Base-by-base conservation (phyloP, 1,140 invertebrate genomes). In the Rhopalosiphum maidis region DNA sequence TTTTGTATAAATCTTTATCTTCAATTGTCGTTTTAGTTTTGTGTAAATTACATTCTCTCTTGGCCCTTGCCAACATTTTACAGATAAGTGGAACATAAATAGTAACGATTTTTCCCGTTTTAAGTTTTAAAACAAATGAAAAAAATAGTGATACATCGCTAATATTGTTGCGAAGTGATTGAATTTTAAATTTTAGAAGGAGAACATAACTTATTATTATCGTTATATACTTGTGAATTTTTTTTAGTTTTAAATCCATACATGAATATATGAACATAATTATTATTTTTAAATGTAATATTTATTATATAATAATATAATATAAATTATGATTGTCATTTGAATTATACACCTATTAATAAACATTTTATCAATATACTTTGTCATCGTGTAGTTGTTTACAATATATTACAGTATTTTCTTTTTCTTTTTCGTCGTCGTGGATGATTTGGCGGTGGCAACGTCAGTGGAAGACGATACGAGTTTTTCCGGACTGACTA, bases 281-380 rank as follows among this genome's bases (percentile, higher is more conserved):
- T 89, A 89, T 89, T 85, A 35, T 54, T 35, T 37, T 54, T 77
- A 89, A 89, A 55, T 89, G 35, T 89, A 89, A 89, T 89, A 55
- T 51, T n/a, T 88, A 51, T 54, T 51, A n/a, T 18, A 68, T 68
- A 68, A 68, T 68, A 37, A 25, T 54, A n/a, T 90, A 90, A 90
- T 90, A 90, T 37, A 23, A 55, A 90, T 77, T 77, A n/a, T 60
- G 88, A 90, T 90, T 90, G 89, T 90, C 55, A 90, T 90, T 90
- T 90, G 89, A 90, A 90, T 43, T 35, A 35, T 88, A 88, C 48
- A 51, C 43, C 5, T 90, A 90, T 90, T 90, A 90, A 90, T 90
- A 68, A 90, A 90, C 41, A 68, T 22, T 18, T 41, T 90, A 68
- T 90, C 25, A n/a, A n/a, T 68, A 41, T 68, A 90, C 25, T 5